Evolutionary conservation across 2,113 vertebrate genomes (phyloP), one percentile per base, ranked within the genome.

Genomic region (Dicentrarchus labrax): DNA sequence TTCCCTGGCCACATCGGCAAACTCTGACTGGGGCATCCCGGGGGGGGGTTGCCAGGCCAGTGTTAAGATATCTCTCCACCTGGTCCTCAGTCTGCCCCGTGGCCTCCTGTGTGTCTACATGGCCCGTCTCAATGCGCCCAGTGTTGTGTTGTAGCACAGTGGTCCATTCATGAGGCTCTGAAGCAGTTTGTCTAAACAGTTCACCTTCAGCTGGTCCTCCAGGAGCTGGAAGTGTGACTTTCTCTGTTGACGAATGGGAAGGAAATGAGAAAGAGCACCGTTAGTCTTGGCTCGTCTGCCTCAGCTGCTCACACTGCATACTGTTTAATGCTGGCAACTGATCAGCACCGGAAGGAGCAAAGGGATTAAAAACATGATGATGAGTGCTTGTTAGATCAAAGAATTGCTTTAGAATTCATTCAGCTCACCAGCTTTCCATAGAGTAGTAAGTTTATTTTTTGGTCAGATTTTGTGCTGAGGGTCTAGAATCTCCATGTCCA

Each of bases 61-160:
- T 30, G 30, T 30, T 30, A 3, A 30, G 30, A 30, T 30, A 30
- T 30, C 30, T 30, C 30, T 1, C 30, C 30, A 30, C 30, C 30
- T 30, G 30, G 30, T 30, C 30, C 30, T 30, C 30, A 3, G 30
- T 30, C 30, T 30, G 2, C 30, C 30, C 30, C 30, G 30, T 30
- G 30, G 30, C 30, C 30, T 30, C 30, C 30, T 30, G 30, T 81
- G 69, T 80, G 60, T 73, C 36, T 13, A 57, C 30, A 5, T 61
- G 76, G 57, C 71, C 66, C 75, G 61, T 68, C 53, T 94, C 75
- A 94, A 91, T 92, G 87, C 53, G 5, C 47, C 84, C 85, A 93
- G 86, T 93, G 92, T 93, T 82, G 74, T 71, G 71, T 67, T n/a
- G n/a, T 53, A 84, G 76, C 78, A 94, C 93, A 93, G 89, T 64